These are phyloP conservation scores for Scomber japonicus DNA, from an alignment of 2,113 vertebrate genomes.

Conservation along the genomic window DNA sequence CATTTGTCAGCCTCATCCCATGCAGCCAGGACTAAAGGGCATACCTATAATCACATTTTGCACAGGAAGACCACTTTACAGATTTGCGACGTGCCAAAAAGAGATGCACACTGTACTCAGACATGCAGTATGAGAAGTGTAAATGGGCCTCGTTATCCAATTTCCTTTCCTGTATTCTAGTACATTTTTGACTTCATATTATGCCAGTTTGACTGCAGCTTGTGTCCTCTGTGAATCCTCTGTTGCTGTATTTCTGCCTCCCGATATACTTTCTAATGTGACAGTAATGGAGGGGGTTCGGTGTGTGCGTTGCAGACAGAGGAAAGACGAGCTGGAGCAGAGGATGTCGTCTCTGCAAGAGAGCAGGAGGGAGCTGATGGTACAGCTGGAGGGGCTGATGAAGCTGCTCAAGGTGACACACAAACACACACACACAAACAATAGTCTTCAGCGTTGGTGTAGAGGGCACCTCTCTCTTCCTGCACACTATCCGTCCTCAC, in stretches of 20 bases:
- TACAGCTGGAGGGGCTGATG: constrained; percentile 97
- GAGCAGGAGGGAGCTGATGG: constrained; percentile 96
- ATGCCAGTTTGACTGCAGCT: background rate
- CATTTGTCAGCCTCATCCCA: background rate
- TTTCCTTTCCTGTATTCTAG: background rate
- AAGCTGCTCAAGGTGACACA: constrained; percentile 94
- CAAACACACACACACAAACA: constrained; percentile 3
- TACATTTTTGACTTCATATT: background rate
- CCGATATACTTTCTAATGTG: background rate
- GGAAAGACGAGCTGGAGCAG: constrained; percentile 97
- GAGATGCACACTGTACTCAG: background rate
- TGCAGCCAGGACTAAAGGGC: background rate
- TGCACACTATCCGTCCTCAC: constrained; percentile 16
- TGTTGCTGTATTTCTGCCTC: constrained; percentile 11
- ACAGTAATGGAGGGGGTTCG: constrained; percentile 9
- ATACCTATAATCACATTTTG: background rate
- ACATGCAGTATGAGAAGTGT: background rate
- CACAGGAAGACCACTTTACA: background rate
- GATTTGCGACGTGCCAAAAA: background rate
- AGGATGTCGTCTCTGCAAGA: constrained; percentile 97
- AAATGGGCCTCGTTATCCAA: background rate
- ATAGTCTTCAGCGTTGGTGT: constrained; percentile 23
- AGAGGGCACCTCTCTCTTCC: constrained; percentile 55
- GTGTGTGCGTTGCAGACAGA: constrained; percentile 86
- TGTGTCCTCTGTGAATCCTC: background rate